Base-by-base conservation (phyloP, 2,888 invertebrate genomes). In the Melipona beecheii region DNA sequence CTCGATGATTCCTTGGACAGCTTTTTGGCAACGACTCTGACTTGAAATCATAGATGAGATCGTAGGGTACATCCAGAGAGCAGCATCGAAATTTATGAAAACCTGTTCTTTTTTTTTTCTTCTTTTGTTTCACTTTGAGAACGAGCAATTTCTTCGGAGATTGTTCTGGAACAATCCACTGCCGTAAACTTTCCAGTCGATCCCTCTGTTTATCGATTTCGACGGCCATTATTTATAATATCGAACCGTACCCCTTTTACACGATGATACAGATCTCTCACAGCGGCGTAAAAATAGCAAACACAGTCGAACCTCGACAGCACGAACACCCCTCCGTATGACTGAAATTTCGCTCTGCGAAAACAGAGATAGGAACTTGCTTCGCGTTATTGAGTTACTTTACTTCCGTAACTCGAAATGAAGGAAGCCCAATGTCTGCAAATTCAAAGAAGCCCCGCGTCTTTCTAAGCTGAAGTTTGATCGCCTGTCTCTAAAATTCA, bases 161-260 rank as follows among this genome's bases (percentile, higher is more conserved):
- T 49, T n/a, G 24, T 65, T 11, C 9, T 19, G 21, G 15, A 60
- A 49, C 52, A 13, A 49, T 54, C 43, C 24, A 21, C 54, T 9
- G 19, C n/a, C 36, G 19, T 49, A 17, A 64, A 69, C 27, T 50
- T 68, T 62, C n/a, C 75, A 49, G 50, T 71, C 76, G 66, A 83
- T 75, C 62, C 21, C 9, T 58, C 19, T 54, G 27, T 62, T 72
- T 83, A 83, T 83, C 83, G 83, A 83, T 62, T 72, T 75, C 56
- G 72, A 24, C 15, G 72, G 13, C 17, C 60, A 75, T 83, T 83
- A 83, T 83, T 83, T 83, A 83, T 83, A 83, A 68, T 66, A 56
- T 66, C 54, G 83, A 75, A 68, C 69, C 64, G 50, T 74, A n/a
- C 73, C 81, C 83, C 83, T 43, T 83, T 83, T 36, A 75, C 83